Percentiles rank a stretch among this genome's conserved stretches.
Evolutionary conservation across 2,797 vertebrate species (phyloP).

Genomic region (Antrozous pallidus): DNA sequence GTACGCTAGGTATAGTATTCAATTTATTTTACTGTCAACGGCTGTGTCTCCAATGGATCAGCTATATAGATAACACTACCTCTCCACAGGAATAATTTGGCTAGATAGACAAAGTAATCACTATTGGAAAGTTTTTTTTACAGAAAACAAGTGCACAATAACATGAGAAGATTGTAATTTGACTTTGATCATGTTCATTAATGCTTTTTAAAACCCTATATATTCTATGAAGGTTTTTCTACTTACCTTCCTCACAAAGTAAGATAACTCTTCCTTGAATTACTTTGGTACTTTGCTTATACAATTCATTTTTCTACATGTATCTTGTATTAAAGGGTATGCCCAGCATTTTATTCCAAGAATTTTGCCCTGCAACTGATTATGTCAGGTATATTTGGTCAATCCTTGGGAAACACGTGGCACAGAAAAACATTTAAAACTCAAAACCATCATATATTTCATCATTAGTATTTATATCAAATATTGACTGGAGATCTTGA

Average conservation of each 20-base stretch:
- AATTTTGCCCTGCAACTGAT: neutral
- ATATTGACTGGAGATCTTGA: neutral
- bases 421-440: neutral
- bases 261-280: neutral
- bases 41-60: neutral
- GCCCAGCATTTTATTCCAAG: neutral
- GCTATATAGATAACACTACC: neutral
- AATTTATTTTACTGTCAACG: neutral
- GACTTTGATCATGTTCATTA: neutral
- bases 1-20: neutral
- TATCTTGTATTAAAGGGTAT: neutral
- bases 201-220: neutral
- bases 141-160: constrained; percentile 57
- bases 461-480: neutral
- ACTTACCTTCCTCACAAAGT: neutral
- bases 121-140: constrained; percentile 68
- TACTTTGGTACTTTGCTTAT: neutral
- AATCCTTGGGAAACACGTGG: neutral
- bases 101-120: constrained; percentile 57
- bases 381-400: neutral
- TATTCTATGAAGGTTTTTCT: neutral
- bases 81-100: constrained; percentile 53
- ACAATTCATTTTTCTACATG: neutral
- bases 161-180: constrained; percentile 63
- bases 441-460: neutral